Conservation (phyloP, 2,797 vertebrate genomes). For the Triplophysa bombifrons region DNA sequence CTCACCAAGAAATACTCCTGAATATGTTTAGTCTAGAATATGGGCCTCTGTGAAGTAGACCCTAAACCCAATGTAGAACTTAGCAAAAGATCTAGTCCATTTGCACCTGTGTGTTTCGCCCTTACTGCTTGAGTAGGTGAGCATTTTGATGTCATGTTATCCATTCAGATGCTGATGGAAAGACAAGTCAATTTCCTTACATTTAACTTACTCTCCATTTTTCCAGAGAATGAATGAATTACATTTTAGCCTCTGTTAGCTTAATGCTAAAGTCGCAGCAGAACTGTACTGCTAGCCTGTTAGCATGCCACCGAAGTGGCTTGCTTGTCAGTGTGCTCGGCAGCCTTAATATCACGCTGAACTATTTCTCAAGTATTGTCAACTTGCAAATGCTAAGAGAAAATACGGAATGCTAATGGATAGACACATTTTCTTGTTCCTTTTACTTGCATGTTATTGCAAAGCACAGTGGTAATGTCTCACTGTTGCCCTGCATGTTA, state of each 20-base stretch:
- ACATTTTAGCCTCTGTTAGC: constrained; percentile 80
- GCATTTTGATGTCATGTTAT: constrained; percentile 80
- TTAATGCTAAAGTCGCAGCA: constrained; percentile 89
- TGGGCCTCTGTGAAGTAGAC: constrained; percentile 73
- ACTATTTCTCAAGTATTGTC: constrained; percentile 95
- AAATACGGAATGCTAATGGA: constrained; percentile 34
- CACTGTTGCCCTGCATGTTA: constrained; percentile 78
- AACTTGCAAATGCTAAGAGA: constrained; percentile 96
- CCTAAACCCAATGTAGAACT: constrained; percentile 69
- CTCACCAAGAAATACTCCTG: constrained; percentile 88
- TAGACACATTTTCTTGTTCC: constrained; percentile 53
- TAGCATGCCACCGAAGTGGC: constrained; percentile 86
- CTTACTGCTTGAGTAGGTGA: constrained; percentile 92
- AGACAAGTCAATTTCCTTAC: constrained; percentile 72
- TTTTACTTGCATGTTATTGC: constrained; percentile 79
- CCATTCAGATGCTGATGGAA: constrained; percentile 85
- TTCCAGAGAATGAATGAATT: constrained; percentile 88
- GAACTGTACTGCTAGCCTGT: constrained; percentile 88
- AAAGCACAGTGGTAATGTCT: constrained; percentile 79
- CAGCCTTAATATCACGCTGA: constrained; percentile 87
- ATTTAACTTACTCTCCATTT: constrained; percentile 73
- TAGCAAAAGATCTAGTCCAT: constrained; percentile 71
- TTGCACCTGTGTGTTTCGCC: constrained; percentile 75
- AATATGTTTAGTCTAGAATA: constrained; percentile 66
- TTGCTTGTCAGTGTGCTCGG: constrained; percentile 90